Evolutionary conservation across 2,888 invertebrate species (phyloP).

Genomic region (Drosophila pegasa): DNA sequence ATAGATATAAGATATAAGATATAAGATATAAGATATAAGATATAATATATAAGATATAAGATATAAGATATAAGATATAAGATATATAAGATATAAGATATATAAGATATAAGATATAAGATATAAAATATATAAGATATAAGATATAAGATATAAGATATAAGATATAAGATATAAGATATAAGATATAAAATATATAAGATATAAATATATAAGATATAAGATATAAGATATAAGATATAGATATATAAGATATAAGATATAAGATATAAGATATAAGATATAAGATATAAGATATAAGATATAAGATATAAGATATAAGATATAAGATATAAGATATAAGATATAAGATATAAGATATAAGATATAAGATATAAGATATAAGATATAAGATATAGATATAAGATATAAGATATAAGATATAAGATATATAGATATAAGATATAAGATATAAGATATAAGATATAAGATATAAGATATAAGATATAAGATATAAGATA

Average conservation of each 20-base stretch:
- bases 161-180: conserved; percentile 3
- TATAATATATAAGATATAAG: conserved; percentile 1
- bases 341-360: too few relatives aligned
- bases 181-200: background rate
- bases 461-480: background rate
- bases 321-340: too few relatives aligned
- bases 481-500: conserved; percentile 1
- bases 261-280: too few relatives aligned
- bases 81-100: background rate
- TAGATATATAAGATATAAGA: too few relatives aligned
- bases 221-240: conserved; percentile 1
- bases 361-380: too few relatives aligned
- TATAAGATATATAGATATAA: too few relatives aligned
- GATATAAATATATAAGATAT: conserved; percentile 1
- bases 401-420: too few relatives aligned
- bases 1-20: background rate
- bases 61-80: conserved; percentile 3
- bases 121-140: conserved; percentile 3
- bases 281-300: too few relatives aligned
- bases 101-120: conserved; percentile 1
- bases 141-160: conserved; percentile 3
- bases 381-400: too few relatives aligned
- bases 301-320: too few relatives aligned
- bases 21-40: conserved; percentile 2
- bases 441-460: too few relatives aligned